These are phyloP conservation scores for Drosophila lacicola DNA, from an alignment of 2,888 invertebrate species.

Conservation along the genomic window DNA sequence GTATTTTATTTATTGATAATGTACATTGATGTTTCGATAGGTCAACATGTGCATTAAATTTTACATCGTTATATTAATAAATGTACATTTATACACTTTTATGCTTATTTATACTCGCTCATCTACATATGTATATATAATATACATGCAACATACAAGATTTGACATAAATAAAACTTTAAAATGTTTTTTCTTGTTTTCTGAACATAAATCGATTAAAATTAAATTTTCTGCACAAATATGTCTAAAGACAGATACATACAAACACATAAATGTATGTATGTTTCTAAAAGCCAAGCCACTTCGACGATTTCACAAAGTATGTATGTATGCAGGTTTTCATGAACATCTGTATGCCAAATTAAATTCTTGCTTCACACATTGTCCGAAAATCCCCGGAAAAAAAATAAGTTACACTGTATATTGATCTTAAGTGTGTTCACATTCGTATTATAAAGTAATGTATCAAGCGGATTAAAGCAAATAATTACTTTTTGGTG, in stretches of 20 bases:
- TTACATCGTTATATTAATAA: background rate
- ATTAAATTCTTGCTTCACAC: slow-evolving; percentile 14
- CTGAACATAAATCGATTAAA: slow-evolving; percentile 25
- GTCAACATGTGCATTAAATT: background rate
- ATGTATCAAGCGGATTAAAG: slow-evolving; percentile 1
- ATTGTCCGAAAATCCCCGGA: background rate
- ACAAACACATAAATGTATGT: slow-evolving; percentile 29
- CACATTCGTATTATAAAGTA: background rate
- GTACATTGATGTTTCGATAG: background rate
- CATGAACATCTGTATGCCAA: slow-evolving; percentile 26
- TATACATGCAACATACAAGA: background rate
- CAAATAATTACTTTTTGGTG: slow-evolving; percentile 35
- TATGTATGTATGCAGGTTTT: slow-evolving; percentile 36
- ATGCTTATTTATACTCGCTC: background rate
- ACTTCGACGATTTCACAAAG: slow-evolving; percentile 57
- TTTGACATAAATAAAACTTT: background rate
- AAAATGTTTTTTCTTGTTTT: background rate
- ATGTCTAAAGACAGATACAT: slow-evolving; percentile 21
- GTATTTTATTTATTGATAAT: background rate
- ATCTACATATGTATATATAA: background rate
- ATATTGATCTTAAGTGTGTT: background rate
- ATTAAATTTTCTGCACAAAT: slow-evolving; percentile 35
- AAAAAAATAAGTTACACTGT: background rate
- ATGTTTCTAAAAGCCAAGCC: slow-evolving; percentile 54
- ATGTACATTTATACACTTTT: background rate